Percentiles rank a stretch among this genome's conserved stretches.
These are phyloP conservation scores for Drosophila bifasciata DNA, from an alignment of 1,140 invertebrate genomes.

Conservation along the genomic window DNA sequence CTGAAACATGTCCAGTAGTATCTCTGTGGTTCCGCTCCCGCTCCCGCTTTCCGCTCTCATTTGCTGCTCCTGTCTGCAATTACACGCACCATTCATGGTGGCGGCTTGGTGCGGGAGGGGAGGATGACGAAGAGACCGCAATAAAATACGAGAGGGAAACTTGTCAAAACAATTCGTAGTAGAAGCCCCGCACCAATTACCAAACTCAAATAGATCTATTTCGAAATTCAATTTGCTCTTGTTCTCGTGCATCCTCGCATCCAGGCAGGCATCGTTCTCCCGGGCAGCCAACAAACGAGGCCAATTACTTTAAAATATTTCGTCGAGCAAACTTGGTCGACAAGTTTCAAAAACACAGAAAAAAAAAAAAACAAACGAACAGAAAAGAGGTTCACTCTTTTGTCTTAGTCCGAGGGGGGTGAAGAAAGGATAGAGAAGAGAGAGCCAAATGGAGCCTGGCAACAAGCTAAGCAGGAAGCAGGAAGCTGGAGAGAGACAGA, in stretches of 20 bases:
- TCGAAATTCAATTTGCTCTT: conserved; percentile 60
- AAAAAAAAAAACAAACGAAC: conserved; percentile 1
- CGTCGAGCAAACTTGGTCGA: conserved; percentile 56
- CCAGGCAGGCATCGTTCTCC: conserved; percentile 6
- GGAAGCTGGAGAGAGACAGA: too few relatives aligned
- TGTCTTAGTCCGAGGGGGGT: conserved; percentile 26
- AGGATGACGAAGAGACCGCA: conserved; percentile 20
- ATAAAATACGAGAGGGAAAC: conserved; percentile 33
- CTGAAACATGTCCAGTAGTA: too few relatives aligned
- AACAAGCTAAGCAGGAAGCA: conserved; percentile 2
- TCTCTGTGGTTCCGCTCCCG: too few relatives aligned
- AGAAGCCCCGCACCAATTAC: conserved; percentile 60
- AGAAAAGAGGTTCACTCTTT: conserved; percentile 33
- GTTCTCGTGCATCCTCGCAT: conserved; percentile 3
- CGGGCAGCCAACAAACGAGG: conserved; percentile 59
- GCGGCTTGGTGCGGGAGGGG: too few relatives aligned
- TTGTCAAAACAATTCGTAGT: conserved; percentile 56
- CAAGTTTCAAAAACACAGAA: conserved; percentile 41
- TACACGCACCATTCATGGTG: neutral
- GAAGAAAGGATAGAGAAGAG: conserved; percentile 1
- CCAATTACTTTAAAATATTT: conserved; percentile 72
- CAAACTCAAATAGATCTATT: conserved; percentile 63
- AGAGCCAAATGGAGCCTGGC: neutral
- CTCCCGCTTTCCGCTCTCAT: too few relatives aligned
- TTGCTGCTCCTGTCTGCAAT: neutral